Evolutionary conservation across 2,888 invertebrate genomes (phyloP).

Genomic region (Cordilura impudica): DNA sequence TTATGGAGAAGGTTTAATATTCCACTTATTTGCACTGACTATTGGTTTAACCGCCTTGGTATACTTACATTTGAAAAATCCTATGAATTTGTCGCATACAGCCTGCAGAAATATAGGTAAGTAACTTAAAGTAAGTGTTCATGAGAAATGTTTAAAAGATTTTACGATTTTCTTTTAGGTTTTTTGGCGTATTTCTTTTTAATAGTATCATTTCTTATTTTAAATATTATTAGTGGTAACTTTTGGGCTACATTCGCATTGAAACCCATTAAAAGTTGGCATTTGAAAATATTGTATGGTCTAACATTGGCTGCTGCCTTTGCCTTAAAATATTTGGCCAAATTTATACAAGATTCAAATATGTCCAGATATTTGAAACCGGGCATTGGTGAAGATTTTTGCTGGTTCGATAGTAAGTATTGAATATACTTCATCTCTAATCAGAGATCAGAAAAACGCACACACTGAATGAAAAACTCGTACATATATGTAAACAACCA

Average conservation of each 20-base stretch:
- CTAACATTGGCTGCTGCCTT: slow-evolving; percentile 64
- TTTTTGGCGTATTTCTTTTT: slow-evolving; percentile 71
- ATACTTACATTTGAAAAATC: slow-evolving; percentile 71
- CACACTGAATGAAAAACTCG: no score
- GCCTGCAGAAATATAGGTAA: slow-evolving; percentile 70
- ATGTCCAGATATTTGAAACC: slow-evolving; percentile 69
- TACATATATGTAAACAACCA: no score
- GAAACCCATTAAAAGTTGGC: slow-evolving; percentile 66
- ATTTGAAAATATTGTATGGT: slow-evolving; percentile 66
- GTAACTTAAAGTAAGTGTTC: not conserved
- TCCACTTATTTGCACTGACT: slow-evolving; percentile 68
- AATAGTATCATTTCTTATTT: slow-evolving; percentile 69
- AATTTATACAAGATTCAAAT: slow-evolving; percentile 70
- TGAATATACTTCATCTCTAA: not conserved
- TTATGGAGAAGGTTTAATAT: slow-evolving; percentile 70
- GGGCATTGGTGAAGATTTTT: slow-evolving; percentile 72
- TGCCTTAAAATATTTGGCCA: slow-evolving; percentile 66
- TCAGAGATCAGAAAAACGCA: no score
- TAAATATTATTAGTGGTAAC: slow-evolving; percentile 70
- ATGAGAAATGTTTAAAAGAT: not conserved
- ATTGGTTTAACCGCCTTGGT: slow-evolving; percentile 68
- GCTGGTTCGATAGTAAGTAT: slow-evolving; percentile 71
- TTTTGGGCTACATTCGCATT: slow-evolving; percentile 69
- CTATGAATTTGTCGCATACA: slow-evolving; percentile 68
- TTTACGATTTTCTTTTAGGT: slow-evolving; percentile 57